phyloP scores from a whole-genome alignment of 2,797 vertebrate species.

The Chaetodon trifasciatus region DNA sequence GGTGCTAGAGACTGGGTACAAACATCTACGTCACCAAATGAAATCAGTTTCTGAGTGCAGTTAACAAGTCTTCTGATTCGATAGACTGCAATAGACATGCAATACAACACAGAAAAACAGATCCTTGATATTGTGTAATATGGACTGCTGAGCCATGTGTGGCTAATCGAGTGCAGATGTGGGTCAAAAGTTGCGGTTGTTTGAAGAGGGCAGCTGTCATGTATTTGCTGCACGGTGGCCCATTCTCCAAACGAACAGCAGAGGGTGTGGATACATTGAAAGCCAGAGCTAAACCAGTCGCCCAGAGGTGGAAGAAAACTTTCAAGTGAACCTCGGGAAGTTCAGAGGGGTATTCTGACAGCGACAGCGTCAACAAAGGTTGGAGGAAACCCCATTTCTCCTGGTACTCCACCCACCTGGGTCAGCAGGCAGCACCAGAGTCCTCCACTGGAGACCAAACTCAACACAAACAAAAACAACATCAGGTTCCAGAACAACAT shows the following conservation, averaged over 20 bases:
- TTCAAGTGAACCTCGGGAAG: slow-evolving; percentile 6
- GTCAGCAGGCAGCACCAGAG: neutral
- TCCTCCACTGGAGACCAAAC: slow-evolving; percentile 13
- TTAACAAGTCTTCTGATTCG: slow-evolving; percentile 28
- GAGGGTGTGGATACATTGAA: slow-evolving; percentile 59
- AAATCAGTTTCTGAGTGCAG: slow-evolving; percentile 93
- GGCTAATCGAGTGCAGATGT: slow-evolving; percentile 30
- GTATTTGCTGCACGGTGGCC: slow-evolving; percentile 5
- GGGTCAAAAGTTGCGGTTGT: slow-evolving; percentile 28
- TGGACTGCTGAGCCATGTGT: neutral
- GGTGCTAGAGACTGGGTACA: slow-evolving; percentile 95
- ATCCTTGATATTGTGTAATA: slow-evolving; percentile 4
- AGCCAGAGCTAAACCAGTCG: slow-evolving; percentile 29
- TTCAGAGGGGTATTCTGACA: slow-evolving; percentile 46
- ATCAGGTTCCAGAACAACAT: slow-evolving; percentile 6
- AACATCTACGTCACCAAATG: slow-evolving; percentile 98
- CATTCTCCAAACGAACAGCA: slow-evolving; percentile 62
- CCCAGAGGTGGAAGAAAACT: slow-evolving; percentile 2
- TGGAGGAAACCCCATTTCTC: slow-evolving; percentile 42
- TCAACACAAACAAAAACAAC: slow-evolving; percentile 12
- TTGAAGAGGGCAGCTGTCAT: slow-evolving; percentile 23
- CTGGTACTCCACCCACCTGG: slow-evolving; percentile 34
- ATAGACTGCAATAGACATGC: slow-evolving; percentile 16
- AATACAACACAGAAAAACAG: neutral
- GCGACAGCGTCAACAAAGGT: slow-evolving; percentile 16